Percentiles rank a stretch among this genome's conserved stretches.
These are phyloP conservation scores for Achroia grisella DNA, from an alignment of 1,140 invertebrate genomes.

Conservation along the genomic window DNA sequence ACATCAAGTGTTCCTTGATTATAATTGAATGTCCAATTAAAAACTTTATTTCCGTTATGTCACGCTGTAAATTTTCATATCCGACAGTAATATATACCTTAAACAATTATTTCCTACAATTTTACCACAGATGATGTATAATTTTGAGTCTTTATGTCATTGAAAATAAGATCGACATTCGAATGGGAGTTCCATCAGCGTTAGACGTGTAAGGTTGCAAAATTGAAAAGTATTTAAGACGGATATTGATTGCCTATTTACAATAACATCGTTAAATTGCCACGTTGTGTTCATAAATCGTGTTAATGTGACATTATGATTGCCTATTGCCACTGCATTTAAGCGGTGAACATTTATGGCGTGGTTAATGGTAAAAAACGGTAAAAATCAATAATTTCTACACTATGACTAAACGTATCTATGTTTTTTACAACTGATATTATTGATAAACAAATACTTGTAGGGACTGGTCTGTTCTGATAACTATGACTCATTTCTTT, in stretches of 20 bases:
- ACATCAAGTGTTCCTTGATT: no score
- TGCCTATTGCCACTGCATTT: constrained; percentile 5
- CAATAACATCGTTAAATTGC: constrained; percentile 16
- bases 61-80: neutral
- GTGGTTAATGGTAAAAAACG: neutral
- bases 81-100: neutral
- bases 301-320: constrained; percentile 21
- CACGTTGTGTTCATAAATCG: constrained; percentile 12
- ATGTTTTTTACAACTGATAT: no score
- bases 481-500: no score
- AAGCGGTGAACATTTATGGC: neutral
- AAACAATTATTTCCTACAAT: neutral
- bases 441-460: no score
- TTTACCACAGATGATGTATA: no score
- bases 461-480: no score
- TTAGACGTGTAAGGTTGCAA: neutral
- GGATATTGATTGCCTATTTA: constrained; percentile 12
- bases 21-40: neutral
- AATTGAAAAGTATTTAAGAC: constrained; percentile 10
- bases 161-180: neutral
- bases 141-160: no score
- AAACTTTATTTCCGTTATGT: neutral
- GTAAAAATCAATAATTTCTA: neutral
- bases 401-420: no score
- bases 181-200: constrained; percentile 8